Conservation (phyloP, 2,888 invertebrate genomes). For the Allophyes oxyacanthae region DNA sequence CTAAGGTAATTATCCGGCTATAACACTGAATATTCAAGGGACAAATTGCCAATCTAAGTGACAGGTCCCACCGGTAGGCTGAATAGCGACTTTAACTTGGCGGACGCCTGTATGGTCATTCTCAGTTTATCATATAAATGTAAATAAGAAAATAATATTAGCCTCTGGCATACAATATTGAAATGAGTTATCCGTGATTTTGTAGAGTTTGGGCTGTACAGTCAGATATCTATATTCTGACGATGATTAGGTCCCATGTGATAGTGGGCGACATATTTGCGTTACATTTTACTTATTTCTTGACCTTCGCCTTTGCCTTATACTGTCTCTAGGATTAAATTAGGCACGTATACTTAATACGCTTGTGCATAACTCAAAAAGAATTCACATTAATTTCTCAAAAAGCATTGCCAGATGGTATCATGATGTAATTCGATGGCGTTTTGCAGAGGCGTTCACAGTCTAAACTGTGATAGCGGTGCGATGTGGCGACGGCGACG, state of each 20-base stretch:
- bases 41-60: slow-evolving; percentile 79
- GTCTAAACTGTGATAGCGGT: too few species aligned
- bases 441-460: slow-evolving; percentile 53
- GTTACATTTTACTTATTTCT: too few species aligned
- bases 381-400: background rate
- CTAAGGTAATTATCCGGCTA: slow-evolving; percentile 82
- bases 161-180: background rate
- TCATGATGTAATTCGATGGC: slow-evolving; percentile 56
- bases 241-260: too few species aligned
- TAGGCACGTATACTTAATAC: background rate
- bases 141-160: slow-evolving; percentile 13
- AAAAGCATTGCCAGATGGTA: background rate
- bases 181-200: background rate
- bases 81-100: slow-evolving; percentile 26
- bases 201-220: background rate
- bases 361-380: background rate
- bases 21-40: slow-evolving; percentile 80
- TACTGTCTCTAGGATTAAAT: background rate
- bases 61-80: slow-evolving; percentile 69
- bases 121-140: slow-evolving; percentile 16
- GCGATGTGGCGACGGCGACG: slow-evolving; percentile 37
- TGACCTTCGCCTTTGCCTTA: too few species aligned
- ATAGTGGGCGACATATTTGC: too few species aligned
- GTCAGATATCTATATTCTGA: too few species aligned
- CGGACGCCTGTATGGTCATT: slow-evolving; percentile 26